Percentiles rank a stretch among this genome's conserved stretches.
Conservation (phyloP, 2,797 vertebrate species). For the Babyrousa celebensis region DNA sequence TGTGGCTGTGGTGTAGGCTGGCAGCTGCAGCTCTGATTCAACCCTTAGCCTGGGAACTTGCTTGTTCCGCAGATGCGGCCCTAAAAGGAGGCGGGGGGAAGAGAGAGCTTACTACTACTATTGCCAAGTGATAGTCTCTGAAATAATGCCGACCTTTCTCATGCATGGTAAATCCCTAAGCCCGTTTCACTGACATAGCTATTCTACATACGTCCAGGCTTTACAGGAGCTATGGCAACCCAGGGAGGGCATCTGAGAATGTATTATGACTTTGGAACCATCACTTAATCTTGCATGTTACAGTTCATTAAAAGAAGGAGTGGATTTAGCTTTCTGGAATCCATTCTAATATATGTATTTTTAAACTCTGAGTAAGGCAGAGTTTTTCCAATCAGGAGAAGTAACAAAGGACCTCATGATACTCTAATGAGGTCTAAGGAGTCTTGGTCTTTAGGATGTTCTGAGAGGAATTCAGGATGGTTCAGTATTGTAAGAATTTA, state of each 20-base stretch:
- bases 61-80: no score
- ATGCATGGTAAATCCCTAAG: constrained; percentile 11
- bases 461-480: constrained; percentile 33
- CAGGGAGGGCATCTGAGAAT: background rate
- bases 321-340: constrained; percentile 3
- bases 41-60: no score
- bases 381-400: constrained; percentile 27
- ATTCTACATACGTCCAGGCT: background rate
- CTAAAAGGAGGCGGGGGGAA: no score
- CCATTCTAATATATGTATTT: background rate
- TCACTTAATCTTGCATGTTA: constrained; percentile 39
- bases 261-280: background rate
- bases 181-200: background rate
- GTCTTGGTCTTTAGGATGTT: background rate
- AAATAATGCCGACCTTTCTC: constrained; percentile 43
- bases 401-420: background rate
- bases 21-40: no score
- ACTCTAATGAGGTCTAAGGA: background rate
- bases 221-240: background rate
- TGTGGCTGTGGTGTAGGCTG: no score
- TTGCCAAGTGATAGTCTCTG: background rate
- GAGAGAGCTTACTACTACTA: no score
- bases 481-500: constrained; percentile 50
- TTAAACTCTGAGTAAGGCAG: constrained; percentile 26
- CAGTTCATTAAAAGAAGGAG: constrained; percentile 44